These are phyloP conservation scores for Lycocerus yunnanus DNA, from an alignment of 2,888 invertebrate genomes.

Conservation along the genomic window DNA sequence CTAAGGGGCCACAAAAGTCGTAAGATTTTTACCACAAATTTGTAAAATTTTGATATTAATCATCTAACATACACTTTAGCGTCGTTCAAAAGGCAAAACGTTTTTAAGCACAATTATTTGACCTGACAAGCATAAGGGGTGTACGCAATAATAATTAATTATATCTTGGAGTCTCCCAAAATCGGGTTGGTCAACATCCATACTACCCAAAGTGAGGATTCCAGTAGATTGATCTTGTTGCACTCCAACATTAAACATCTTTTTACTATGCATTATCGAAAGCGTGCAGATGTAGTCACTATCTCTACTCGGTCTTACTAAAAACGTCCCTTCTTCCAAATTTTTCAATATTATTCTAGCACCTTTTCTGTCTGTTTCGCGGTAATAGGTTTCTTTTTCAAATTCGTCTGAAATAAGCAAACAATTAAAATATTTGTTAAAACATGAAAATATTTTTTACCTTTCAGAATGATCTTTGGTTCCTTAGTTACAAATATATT, in stretches of 20 bases:
- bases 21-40: no score
- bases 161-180: constrained; percentile 27
- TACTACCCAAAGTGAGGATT: constrained; percentile 12
- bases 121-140: constrained; percentile 11
- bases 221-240: constrained; percentile 1
- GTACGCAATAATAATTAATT: constrained; percentile 19
- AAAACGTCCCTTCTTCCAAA: constrained; percentile 27
- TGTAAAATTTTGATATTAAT: background rate
- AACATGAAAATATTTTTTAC: background rate
- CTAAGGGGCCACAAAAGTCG: no score
- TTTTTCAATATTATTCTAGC: constrained; percentile 21
- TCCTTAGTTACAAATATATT: background rate
- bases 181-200: constrained; percentile 12
- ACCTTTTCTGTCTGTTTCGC: constrained; percentile 28
- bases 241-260: constrained; percentile 30
- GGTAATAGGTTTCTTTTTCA: constrained; percentile 16
- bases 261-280: constrained; percentile 20
- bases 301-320: constrained; percentile 30
- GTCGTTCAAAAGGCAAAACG: constrained; percentile 18
- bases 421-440: background rate
- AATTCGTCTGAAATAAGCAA: constrained; percentile 22
- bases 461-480: background rate
- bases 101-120: constrained; percentile 14
- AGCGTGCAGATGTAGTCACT: constrained; percentile 23
- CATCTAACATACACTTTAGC: background rate